Evolutionary conservation across 1,140 invertebrate species (phyloP), one percentile per base, ranked within the genome.

Genomic region (Rhyzopertha dominica): DNA sequence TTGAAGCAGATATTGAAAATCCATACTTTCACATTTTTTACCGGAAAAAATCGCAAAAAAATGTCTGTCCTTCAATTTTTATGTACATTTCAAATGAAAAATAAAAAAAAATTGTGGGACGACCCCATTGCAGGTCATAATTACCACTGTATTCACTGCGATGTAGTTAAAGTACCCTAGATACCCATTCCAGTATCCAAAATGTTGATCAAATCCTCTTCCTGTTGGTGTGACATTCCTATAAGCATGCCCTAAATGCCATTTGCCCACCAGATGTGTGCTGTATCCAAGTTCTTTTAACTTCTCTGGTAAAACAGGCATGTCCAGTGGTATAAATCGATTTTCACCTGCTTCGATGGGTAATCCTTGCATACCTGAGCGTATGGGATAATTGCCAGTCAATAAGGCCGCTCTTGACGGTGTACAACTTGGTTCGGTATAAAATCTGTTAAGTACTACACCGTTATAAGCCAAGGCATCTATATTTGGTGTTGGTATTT

Each of bases 261-360:
- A 94, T 70, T 96, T 95, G n/a, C 92, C 92, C 16, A 95, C 76
- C 23, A 87, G 74, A 64, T 89, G 83, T 1, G 87, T 92, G 3
- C 68, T 68, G 66, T 95, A 96, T 0, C 89, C 90, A 0, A 78
- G 62, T 14, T 80, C 71, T 58, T 80, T 80, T 18, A 95, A 71
- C 54, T 84, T 79, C 67, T 92, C 69, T 0, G 90, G 84, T 23
- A 87, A 36, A 4, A 81, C 65, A 31, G 68, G 72, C 16, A 72
- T 63, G n/a, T 72, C 61, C 4, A 76, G 43, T 0, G 80, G 79
- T 22, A 87, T 59, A 18, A 73, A 77, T 25, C 73, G 68, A 3
- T 74, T 65, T 45, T 78, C 70, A 0, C 71, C 69, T 14, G 71
- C 69, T 28, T 50, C 53, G 23, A 84, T 63, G 0, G 81, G 80